A percentile compares a stretch with the other conserved stretches of the same genome.
These are phyloP conservation scores for Temnothorax ravouxi DNA, from an alignment of 2,888 invertebrate genomes.

Conservation along the genomic window DNA sequence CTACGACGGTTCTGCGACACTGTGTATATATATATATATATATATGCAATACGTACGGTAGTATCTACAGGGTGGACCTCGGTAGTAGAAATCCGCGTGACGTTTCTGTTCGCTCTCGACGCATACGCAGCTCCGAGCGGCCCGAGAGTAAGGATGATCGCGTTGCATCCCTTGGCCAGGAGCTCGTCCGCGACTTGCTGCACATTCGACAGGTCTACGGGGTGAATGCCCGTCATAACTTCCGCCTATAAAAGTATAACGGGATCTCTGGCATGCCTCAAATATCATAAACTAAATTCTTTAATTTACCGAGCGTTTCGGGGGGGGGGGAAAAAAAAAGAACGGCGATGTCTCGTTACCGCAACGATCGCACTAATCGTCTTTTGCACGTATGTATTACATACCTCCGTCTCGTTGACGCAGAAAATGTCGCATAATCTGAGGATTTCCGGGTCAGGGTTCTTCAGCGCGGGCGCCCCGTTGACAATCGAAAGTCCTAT, in stretches of 20 bases:
- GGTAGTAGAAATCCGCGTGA: conserved; percentile 89
- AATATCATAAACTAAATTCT: not conserved
- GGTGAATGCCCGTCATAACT: conserved; percentile 88
- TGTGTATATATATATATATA: too few species aligned
- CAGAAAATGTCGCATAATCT: conserved; percentile 93
- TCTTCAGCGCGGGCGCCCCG: conserved; percentile 94
- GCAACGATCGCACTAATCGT: not conserved
- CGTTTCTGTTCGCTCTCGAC: conserved; percentile 85
- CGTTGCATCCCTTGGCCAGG: conserved; percentile 91
- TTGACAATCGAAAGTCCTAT: conserved; percentile 94
- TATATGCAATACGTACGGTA: conserved; percentile 88
- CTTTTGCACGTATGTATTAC: too few species aligned
- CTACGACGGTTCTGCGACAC: not conserved
- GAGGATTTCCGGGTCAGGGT: conserved; percentile 89
- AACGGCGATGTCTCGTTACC: not conserved
- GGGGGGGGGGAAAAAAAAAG: not conserved
- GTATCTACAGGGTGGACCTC: conserved; percentile 93
- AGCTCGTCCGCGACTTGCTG: conserved; percentile 89
- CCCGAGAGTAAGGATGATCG: conserved; percentile 95
- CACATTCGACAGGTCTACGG: conserved; percentile 88
- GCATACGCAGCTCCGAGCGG: conserved; percentile 92
- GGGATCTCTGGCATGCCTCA: too few species aligned
- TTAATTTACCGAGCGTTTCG: not conserved
- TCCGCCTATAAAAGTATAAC: conserved; percentile 87
- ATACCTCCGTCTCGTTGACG: conserved; percentile 95